These are phyloP conservation scores for Melanostigma gelatinosum DNA, from an alignment of 2,113 vertebrate genomes.

Conservation along the genomic window DNA sequence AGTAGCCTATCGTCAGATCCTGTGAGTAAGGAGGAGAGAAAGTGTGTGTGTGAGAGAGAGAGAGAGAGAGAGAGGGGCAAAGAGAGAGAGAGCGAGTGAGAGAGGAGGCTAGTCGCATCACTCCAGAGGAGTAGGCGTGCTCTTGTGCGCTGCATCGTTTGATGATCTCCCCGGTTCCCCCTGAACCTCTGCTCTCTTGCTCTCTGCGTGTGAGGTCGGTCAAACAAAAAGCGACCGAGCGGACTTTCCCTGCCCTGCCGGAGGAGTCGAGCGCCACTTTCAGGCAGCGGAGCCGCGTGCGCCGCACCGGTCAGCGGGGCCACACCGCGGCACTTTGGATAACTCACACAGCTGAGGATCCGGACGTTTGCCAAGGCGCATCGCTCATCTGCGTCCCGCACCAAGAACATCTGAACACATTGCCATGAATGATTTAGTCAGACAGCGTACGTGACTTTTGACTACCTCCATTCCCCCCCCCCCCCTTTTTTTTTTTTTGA, in stretches of 20 bases:
- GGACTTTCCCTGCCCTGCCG: conserved; percentile 65
- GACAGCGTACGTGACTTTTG: conserved; percentile 55
- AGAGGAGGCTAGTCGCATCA: conserved; percentile 69
- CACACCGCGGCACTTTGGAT: conserved; percentile 70
- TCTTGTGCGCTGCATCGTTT: conserved; percentile 72
- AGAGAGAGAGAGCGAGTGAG: conserved; percentile 14
- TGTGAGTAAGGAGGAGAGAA: conserved; percentile 33
- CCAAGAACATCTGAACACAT: conserved; percentile 52
- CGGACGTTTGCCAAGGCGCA: conserved; percentile 31
- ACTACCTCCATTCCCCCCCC: neutral
- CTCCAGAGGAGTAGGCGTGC: conserved; percentile 78
- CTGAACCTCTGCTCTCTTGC: conserved; percentile 16
- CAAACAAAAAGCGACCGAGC: conserved; percentile 57
- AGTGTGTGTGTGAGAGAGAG: conserved; percentile 13
- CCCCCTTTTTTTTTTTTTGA: neutral
- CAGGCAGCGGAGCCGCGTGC: conserved; percentile 34
- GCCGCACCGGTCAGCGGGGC: conserved; percentile 80
- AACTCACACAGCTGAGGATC: conserved; percentile 58
- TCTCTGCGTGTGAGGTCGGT: conserved; percentile 73
- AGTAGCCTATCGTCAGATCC: conserved; percentile 55
- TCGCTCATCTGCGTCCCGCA: conserved; percentile 42
- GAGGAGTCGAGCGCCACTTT: conserved; percentile 80
- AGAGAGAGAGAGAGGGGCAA: conserved; percentile 24
- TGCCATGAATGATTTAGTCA: conserved; percentile 75
- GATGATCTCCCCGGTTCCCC: conserved; percentile 55